Base-by-base conservation (phyloP, 2,797 vertebrate genomes). In the Eulemur albifrons region DNA sequence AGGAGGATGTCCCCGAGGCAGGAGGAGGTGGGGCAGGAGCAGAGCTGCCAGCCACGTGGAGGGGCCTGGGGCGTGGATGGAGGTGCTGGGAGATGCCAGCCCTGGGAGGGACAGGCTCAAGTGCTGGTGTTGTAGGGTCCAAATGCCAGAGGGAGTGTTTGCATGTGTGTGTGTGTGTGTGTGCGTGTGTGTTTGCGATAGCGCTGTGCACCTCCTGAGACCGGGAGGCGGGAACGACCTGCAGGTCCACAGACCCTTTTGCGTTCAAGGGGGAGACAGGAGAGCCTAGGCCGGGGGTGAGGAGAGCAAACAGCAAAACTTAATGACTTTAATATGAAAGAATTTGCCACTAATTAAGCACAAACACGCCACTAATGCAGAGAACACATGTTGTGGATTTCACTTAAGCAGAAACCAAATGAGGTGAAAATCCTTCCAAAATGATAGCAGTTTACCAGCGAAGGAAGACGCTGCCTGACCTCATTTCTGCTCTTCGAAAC, bases 281-380 rank as follows among this genome's bases (percentile, higher is more conserved):
- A 86, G 79, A 97, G 80, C 69, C 92, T 67, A 85, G 94, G 76
- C 90, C 87, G 40, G 35, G 92, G 87, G 84, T 96, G 72, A 97
- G 93, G 93, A 96, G 83, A 79, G 77, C 96, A 96, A 97, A 98
- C 63, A 18, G 96, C 92, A 96, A 93, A 97, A 97, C 82, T 83
- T 96, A 96, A 96, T 97, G 97, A 96, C 97, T 98, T 96, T 98
- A 97, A 97, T 97, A 97, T 92, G 95, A 96, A 97, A 96, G 97
- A 97, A 96, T 97, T 96, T 97, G 97, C 96, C 97, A 94, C 97
- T 96, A 97, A 98, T 97, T 97, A 97, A 97, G 97, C 96, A 96
- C 96, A 96, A 97, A 97, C 96, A 96, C 96, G 93, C 94, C 79
- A 90, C 97, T 97, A 97, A 97, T 94, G 96, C 97, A 86, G 91